Evolutionary conservation across 2,888 invertebrate species (phyloP).

Genomic region (Ennomos quercinarius): DNA sequence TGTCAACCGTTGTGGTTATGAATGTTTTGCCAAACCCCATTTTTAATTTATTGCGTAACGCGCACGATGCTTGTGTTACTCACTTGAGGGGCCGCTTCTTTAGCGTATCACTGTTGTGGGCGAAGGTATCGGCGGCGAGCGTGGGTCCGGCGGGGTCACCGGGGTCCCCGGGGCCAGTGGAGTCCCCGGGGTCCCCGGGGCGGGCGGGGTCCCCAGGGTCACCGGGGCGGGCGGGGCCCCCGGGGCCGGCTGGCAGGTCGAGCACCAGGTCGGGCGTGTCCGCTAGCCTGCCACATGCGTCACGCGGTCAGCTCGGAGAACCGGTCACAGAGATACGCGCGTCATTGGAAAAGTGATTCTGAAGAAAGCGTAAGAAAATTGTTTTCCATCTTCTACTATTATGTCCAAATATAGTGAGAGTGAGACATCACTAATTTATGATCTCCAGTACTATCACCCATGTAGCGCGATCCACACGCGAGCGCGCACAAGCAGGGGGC

Average conservation of each 20-base stretch:
- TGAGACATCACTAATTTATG: too few species aligned
- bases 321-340: constrained; percentile 8
- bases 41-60: too few species aligned
- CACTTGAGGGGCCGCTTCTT: constrained; percentile 60
- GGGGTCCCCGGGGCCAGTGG: constrained; percentile 29
- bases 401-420: too few species aligned
- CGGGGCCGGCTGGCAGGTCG: constrained; percentile 88
- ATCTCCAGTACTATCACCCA: too few species aligned
- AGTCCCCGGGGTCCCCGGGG: constrained; percentile 47
- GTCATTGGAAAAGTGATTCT: too few species aligned
- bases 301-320: background rate
- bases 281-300: constrained; percentile 67
- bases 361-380: too few species aligned
- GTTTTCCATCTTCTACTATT: too few species aligned
- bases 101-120: constrained; percentile 73
- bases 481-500: too few species aligned
- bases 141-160: constrained; percentile 37
- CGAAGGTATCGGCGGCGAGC: constrained; percentile 70
- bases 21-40: too few species aligned
- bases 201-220: constrained; percentile 50
- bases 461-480: too few species aligned
- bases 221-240: constrained; percentile 90
- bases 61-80: constrained; percentile 21
- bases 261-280: constrained; percentile 92
- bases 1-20: too few species aligned